Evolutionary conservation across 2,888 invertebrate genomes (phyloP).

Genomic region (Agrotis exclamationis): DNA sequence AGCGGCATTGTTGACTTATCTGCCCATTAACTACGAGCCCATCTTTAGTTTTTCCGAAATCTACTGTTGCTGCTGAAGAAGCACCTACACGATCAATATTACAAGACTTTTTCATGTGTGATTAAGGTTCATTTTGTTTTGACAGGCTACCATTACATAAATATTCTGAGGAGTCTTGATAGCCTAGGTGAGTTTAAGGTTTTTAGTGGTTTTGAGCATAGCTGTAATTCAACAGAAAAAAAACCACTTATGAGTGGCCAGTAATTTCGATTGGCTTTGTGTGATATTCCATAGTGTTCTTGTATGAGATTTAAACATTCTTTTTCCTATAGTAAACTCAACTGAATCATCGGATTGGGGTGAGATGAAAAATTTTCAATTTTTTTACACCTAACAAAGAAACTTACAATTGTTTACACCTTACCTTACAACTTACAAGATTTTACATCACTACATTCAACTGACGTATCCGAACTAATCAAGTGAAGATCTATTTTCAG

Average conservation of each 20-base stretch:
- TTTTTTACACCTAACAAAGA: too few relatives aligned
- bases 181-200: slow-evolving; percentile 27
- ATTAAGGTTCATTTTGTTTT: slow-evolving; percentile 8
- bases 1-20: too few relatives aligned
- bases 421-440: too few relatives aligned
- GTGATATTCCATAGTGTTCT: background rate
- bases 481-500: too few relatives aligned
- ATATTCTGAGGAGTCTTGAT: slow-evolving; percentile 2
- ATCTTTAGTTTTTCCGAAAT: background rate
- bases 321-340: slow-evolving; percentile 11
- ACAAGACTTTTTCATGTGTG: background rate
- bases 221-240: too few relatives aligned
- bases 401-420: too few relatives aligned
- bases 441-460: too few relatives aligned
- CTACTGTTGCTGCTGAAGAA: background rate
- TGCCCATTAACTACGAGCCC: too few relatives aligned
- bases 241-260: too few relatives aligned
- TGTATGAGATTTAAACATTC: background rate
- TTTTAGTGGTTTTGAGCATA: background rate
- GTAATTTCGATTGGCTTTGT: background rate
- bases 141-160: slow-evolving; percentile 18
- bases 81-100: background rate
- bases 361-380: slow-evolving; percentile 3
- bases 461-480: background rate
- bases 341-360: slow-evolving; percentile 9